Conservation (phyloP, 1,140 invertebrate genomes). For the Pseudachorutes palmiensis region DNA sequence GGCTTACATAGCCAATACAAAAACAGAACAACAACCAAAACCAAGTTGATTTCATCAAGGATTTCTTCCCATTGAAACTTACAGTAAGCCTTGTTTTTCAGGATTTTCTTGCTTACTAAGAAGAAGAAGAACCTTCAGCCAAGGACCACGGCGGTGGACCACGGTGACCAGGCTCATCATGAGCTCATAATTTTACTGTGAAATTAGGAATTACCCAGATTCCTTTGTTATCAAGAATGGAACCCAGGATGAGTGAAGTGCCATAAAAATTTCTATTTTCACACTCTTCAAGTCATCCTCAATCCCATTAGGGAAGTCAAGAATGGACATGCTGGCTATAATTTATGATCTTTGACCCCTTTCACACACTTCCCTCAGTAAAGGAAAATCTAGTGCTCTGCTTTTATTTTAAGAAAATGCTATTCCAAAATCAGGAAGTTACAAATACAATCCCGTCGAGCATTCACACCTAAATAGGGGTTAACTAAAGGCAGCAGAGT, state of each 20-base stretch:
- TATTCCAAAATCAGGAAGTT: neutral
- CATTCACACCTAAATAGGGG: neutral
- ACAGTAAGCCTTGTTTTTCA: neutral
- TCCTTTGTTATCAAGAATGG: neutral
- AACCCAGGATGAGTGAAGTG: neutral
- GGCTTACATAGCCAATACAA: neutral
- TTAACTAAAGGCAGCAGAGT: neutral
- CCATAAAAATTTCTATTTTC: conserved; percentile 11
- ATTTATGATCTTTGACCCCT: conserved; percentile 11
- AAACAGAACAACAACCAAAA: neutral
- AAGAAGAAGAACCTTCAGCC: no score
- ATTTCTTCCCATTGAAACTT: no score
- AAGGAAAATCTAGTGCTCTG: neutral
- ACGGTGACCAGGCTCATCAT: neutral
- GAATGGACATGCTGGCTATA: no score
- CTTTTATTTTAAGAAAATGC: neutral
- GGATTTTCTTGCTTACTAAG: no score
- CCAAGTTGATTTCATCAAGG: neutral
- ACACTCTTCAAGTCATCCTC: neutral
- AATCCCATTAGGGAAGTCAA: no score
- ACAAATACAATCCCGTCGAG: neutral
- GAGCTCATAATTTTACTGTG: neutral
- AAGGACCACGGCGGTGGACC: no score
- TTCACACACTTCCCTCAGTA: neutral
- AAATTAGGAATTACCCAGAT: neutral